phyloP scores from a whole-genome alignment of 2,113 vertebrate genomes.

The Apteryx owenii region DNA sequence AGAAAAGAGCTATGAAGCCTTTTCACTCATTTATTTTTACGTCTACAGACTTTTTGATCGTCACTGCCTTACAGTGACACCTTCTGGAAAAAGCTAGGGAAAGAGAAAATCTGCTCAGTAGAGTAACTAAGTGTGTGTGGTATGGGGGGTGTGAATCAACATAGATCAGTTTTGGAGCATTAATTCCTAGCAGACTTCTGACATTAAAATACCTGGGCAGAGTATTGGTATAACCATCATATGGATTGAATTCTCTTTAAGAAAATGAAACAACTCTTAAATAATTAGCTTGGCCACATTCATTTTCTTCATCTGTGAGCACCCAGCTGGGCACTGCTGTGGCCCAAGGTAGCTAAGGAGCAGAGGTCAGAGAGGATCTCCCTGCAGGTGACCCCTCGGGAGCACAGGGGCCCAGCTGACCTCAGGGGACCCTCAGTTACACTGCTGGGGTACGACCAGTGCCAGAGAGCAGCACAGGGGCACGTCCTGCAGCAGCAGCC shows the following conservation, averaged over 20 bases:
- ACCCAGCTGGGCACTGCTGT: too few relatives aligned
- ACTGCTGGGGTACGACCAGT: too few relatives aligned
- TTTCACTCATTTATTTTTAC: not conserved
- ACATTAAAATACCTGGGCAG: not conserved
- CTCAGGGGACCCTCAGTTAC: not conserved
- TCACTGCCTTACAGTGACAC: slow-evolving; percentile 74
- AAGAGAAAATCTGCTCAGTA: not conserved
- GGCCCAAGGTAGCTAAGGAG: not conserved
- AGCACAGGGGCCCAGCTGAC: too few relatives aligned
- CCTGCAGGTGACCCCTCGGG: not conserved
- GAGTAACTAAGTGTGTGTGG: not conserved
- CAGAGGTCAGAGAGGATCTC: not conserved
- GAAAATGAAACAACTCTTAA: not conserved
- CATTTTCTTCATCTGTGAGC: not conserved
- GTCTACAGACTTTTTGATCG: not conserved
- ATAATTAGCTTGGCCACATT: not conserved
- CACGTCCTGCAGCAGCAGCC: not conserved
- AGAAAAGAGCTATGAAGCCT: slow-evolving; percentile 1
- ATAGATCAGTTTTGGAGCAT: not conserved
- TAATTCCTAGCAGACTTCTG: not conserved
- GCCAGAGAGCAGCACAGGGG: not conserved
- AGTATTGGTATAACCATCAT: not conserved
- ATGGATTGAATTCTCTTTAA: rapidly evolving
- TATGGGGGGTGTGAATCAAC: not conserved
- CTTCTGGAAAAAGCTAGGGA: slow-evolving; percentile 72